Base-by-base conservation (phyloP, 2,113 vertebrate species). In the Crotalus viridis region DNA sequence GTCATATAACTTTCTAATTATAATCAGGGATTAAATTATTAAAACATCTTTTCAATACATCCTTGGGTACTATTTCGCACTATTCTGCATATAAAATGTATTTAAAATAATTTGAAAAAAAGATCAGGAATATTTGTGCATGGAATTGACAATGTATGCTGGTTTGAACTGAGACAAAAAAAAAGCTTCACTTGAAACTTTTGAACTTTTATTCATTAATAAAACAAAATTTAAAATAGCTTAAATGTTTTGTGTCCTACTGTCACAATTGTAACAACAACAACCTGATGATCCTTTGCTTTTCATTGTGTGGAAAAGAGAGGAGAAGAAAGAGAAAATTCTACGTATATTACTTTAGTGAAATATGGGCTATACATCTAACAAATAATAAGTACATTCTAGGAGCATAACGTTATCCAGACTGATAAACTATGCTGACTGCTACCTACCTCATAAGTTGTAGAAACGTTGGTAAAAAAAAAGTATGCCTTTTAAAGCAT, bases 61-160 rank as follows among this genome's bases (percentile, higher is more conserved):
- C 87, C 39, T 94, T 86, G 94, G 81, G 91, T 94, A 19, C n/a
- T 93, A 61, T 90, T 94, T 95, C 87, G 94, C 91, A 93, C 92
- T 95, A 91, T 33, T 33, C 1, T 1, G 33, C 33, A 33, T 33
- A 89, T 12, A 43, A 48, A 92, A 0, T 26, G 81, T 93, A 22
- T 91, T 93, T 94, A 22, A 81, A 81, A 81, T 5, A 81, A 81
- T 43, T 43, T 81, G 17, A 9, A 81, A 81, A 57, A 81, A 81
- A 81, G 33, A 21, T 21, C 33, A 81, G 74, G 7, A 9, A 81
- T 21, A 81, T 21, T 33, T 81, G 33, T 43, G 17, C 33, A 43
- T 43, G 74, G n/a, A 81, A 43, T 81, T 43, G 74, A 81, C 7
- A 81, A 81, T 81, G 7, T 21, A 81, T 3, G 43, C 33, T 21